Evolutionary conservation across 2,113 vertebrate genomes (phyloP).

Genomic region (Tachuris rubrigastra): DNA sequence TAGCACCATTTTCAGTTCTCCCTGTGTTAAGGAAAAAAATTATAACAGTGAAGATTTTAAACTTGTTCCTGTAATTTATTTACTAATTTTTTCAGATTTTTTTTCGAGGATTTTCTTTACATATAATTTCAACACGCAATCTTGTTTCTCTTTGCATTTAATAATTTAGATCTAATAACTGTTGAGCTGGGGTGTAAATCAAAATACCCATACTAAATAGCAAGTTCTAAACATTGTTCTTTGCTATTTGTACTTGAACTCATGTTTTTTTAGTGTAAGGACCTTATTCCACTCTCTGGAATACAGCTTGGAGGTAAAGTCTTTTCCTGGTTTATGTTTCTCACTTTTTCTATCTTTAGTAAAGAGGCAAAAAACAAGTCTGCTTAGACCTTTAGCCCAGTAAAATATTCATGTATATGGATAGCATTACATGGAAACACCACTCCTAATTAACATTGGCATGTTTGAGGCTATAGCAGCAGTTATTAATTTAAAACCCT

Average conservation of each 20-base stretch:
- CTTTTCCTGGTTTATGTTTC: background rate
- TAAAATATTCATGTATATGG: slow-evolving; percentile 25
- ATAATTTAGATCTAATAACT: background rate
- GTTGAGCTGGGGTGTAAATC: background rate
- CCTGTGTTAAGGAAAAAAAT: background rate
- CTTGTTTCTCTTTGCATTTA: background rate
- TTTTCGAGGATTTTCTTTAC: background rate
- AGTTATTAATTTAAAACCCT: slow-evolving; percentile 60
- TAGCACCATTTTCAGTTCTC: background rate
- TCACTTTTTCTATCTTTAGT: slow-evolving; percentile 5
- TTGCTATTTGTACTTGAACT: background rate
- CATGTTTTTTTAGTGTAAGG: background rate
- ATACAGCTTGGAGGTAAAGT: background rate
- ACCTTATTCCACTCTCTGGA: background rate
- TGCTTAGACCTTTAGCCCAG: background rate
- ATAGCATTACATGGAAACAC: slow-evolving; percentile 48
- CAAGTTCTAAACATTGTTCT: background rate
- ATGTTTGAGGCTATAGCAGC: slow-evolving; percentile 37
- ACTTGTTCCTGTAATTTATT: background rate
- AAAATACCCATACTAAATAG: background rate
- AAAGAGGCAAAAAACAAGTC: background rate
- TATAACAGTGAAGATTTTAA: background rate
- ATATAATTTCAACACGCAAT: background rate
- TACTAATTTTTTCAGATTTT: background rate
- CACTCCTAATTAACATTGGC: slow-evolving; percentile 42